Conservation (phyloP, 1,140 invertebrate species). For the Limonius californicus region DNA sequence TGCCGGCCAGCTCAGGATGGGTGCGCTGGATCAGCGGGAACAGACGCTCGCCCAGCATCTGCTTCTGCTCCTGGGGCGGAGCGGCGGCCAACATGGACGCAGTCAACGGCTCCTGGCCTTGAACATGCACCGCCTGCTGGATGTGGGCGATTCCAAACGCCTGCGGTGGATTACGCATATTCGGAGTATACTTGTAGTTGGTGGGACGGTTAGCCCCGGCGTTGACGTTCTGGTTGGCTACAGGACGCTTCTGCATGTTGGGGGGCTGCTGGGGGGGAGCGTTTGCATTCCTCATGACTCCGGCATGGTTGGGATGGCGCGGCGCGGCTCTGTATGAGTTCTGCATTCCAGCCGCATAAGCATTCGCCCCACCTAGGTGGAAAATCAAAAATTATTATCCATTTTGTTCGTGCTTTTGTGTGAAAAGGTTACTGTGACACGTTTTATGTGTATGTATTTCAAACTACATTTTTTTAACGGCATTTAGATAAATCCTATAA, state of each 20-base stretch:
- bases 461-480: too few relatives aligned
- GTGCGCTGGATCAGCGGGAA: conserved; percentile 65
- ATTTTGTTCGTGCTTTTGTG: too few relatives aligned
- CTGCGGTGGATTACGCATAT: conserved; percentile 68
- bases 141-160: conserved; percentile 30
- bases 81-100: conserved; percentile 67
- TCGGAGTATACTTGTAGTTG: conserved; percentile 56
- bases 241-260: conserved; percentile 34
- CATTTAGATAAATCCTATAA: too few relatives aligned
- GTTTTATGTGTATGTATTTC: too few relatives aligned
- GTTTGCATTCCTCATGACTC: conserved; percentile 36
- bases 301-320: conserved; percentile 30
- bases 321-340: conserved; percentile 34
- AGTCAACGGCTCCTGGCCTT: conserved; percentile 31
- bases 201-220: conserved; percentile 56
- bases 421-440: too few relatives aligned
- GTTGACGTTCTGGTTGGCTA: conserved; percentile 32
- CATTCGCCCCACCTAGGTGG: conserved; percentile 42
- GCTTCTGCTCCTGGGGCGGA: conserved; percentile 84
- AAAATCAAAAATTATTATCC: too few relatives aligned
- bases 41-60: conserved; percentile 70
- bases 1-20: conserved; percentile 66
- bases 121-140: conserved; percentile 22
- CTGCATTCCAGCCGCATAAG: conserved; percentile 50
- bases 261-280: conserved; percentile 46